phyloP scores from a whole-genome alignment of 2,888 invertebrate genomes.

The Gymnosoma rotundatum region DNA sequence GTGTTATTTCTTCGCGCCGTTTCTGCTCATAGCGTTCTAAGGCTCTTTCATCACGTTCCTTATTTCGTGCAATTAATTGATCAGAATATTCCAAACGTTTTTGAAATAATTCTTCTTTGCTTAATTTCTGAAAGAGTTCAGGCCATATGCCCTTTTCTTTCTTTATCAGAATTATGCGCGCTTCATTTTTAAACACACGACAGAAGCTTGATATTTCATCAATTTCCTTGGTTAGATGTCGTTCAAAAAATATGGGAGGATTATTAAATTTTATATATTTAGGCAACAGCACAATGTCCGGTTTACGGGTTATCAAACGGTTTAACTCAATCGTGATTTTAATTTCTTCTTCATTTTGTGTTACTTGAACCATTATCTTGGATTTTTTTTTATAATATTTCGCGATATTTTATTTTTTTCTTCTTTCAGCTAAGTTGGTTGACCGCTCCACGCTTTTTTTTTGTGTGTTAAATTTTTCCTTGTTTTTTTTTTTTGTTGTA shows the following conservation, averaged over 20 bases:
- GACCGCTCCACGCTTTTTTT: conserved; percentile 32
- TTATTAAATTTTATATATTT: conserved; percentile 81
- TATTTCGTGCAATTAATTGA: conserved; percentile 77
- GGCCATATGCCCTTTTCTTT: conserved; percentile 79
- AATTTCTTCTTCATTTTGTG: conserved; percentile 81
- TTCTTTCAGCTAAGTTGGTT: conserved; percentile 30
- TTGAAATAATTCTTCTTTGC: conserved; percentile 77
- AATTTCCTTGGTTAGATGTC: conserved; percentile 79
- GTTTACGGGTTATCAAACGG: conserved; percentile 78
- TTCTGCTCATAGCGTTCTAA: conserved; percentile 78
- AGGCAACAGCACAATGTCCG: conserved; percentile 80
- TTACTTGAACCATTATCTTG: conserved; percentile 79
- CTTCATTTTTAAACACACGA: conserved; percentile 80
- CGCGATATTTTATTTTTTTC: background rate
- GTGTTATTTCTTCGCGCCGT: conserved; percentile 77
- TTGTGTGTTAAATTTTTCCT: conserved; percentile 8
- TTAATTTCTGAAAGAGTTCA: conserved; percentile 78
- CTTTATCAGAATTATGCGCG: conserved; percentile 79
- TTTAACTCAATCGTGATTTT: conserved; percentile 81
- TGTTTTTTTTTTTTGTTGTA: background rate
- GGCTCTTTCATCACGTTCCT: conserved; percentile 78
- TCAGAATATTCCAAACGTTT: conserved; percentile 80
- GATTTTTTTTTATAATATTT: background rate
- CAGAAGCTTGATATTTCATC: conserved; percentile 80
- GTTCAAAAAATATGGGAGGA: conserved; percentile 81